Percentiles rank a stretch among this genome's conserved stretches.
Evolutionary conservation across 2,797 vertebrate species (phyloP).

Genomic region (Nyctibius grandis): DNA sequence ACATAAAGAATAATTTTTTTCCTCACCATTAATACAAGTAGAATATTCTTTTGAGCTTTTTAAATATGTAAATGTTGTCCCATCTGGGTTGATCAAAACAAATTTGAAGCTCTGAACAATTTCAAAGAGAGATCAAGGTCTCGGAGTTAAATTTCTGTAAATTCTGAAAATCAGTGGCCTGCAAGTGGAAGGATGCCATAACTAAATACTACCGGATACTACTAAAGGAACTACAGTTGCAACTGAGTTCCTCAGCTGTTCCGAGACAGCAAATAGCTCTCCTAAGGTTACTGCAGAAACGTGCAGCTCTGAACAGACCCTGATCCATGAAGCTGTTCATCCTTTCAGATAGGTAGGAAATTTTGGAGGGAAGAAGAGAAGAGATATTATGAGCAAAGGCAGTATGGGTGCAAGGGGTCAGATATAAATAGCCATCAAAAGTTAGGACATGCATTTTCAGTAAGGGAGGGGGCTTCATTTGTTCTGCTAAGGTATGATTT

Average conservation of each 20-base stretch:
- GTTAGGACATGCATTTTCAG: neutral
- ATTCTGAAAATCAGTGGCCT: neutral
- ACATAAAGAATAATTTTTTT: neutral
- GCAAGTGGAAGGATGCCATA: neutral
- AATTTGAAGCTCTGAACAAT: neutral
- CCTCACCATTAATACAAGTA: neutral
- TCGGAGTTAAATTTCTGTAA: neutral
- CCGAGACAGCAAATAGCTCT: neutral
- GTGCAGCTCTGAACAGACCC: neutral
- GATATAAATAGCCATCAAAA: neutral
- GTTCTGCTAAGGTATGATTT: neutral
- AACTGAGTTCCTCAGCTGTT: accelerated
- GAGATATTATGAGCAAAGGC: neutral
- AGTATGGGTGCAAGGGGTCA: neutral
- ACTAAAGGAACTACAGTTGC: neutral
- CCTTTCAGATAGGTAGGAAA: neutral
- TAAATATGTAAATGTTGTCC: neutral
- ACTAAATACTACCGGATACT: no score
- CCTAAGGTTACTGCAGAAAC: neutral
- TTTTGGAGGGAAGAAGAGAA: neutral
- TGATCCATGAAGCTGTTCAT: neutral
- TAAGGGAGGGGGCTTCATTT: neutral
- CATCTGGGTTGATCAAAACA: neutral
- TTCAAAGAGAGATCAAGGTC: neutral
- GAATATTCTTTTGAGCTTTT: neutral